Percentiles rank a stretch among this genome's conserved stretches.
These are phyloP conservation scores for Hybognathus amarus DNA, from an alignment of 2,797 vertebrate genomes.

Conservation along the genomic window DNA sequence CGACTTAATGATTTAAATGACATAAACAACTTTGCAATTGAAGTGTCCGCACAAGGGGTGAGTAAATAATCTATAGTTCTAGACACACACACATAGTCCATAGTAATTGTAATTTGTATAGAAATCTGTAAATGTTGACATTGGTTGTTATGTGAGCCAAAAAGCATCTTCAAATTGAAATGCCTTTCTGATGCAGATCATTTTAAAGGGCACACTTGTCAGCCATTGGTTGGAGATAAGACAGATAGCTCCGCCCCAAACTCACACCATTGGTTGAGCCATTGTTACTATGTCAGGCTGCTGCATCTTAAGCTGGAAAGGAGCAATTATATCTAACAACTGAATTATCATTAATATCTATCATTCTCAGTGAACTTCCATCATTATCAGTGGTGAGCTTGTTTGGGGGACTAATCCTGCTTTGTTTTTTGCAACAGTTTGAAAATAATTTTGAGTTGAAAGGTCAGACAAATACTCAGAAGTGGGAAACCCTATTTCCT, in stretches of 20 bases:
- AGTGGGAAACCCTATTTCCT: conserved; percentile 77
- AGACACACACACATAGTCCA: not conserved
- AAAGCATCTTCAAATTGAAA: not conserved
- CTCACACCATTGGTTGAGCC: not conserved
- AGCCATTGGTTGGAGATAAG: not conserved
- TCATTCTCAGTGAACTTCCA: not conserved
- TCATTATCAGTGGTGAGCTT: not conserved
- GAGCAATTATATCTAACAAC: too few species aligned
- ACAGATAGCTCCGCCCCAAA: not conserved
- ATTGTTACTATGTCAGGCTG: not conserved
- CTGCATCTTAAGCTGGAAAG: not conserved
- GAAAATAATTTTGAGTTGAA: conserved; percentile 73
- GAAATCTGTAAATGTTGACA: not conserved
- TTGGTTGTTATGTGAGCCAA: not conserved
- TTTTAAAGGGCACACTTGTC: not conserved
- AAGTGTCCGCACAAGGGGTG: conserved; percentile 82
- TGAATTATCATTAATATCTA: not conserved
- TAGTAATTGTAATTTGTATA: too few species aligned
- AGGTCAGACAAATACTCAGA: conserved; percentile 66
- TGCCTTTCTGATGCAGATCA: not conserved
- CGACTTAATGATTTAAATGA: conserved; percentile 71
- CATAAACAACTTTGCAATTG: conserved; percentile 77
- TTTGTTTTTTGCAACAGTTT: conserved; percentile 32
- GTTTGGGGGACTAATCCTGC: not conserved
- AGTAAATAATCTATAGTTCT: conserved; percentile 55